These are phyloP conservation scores for Drosophila prolongata DNA, from an alignment of 2,888 invertebrate species.

Conservation along the genomic window DNA sequence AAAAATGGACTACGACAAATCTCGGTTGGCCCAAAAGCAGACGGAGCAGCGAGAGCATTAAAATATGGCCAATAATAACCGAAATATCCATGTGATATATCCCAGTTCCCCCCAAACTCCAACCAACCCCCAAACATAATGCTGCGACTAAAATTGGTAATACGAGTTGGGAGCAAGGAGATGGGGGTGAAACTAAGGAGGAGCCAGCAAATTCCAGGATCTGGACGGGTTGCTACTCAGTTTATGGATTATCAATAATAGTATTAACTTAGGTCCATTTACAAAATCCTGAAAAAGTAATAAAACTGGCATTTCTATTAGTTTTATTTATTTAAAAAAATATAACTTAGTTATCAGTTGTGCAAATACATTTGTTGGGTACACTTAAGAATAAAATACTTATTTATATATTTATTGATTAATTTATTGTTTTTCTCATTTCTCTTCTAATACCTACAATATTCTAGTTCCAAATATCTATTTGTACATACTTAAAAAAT, in stretches of 20 bases:
- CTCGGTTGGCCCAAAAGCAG: constrained; percentile 64
- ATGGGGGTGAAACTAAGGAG: background rate
- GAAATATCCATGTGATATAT: constrained; percentile 61
- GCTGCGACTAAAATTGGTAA: constrained; percentile 32
- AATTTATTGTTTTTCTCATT: no score
- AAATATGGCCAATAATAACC: constrained; percentile 77
- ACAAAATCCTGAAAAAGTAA: no score
- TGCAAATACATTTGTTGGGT: no score
- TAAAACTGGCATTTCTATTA: no score
- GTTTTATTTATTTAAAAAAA: no score
- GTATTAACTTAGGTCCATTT: no score
- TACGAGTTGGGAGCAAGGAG: constrained; percentile 18
- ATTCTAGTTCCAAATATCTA: no score
- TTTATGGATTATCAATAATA: background rate
- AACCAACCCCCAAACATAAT: background rate
- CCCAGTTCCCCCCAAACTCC: constrained; percentile 2
- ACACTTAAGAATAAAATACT: no score
- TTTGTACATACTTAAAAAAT: no score
- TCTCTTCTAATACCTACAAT: no score
- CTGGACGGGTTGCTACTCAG: background rate
- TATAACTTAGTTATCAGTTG: no score
- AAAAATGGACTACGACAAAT: constrained; percentile 77
- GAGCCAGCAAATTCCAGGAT: background rate
- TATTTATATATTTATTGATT: no score
- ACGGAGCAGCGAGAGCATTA: constrained; percentile 55